Conservation (phyloP, 2,113 vertebrate species). For the Syngnathus scovelli region DNA sequence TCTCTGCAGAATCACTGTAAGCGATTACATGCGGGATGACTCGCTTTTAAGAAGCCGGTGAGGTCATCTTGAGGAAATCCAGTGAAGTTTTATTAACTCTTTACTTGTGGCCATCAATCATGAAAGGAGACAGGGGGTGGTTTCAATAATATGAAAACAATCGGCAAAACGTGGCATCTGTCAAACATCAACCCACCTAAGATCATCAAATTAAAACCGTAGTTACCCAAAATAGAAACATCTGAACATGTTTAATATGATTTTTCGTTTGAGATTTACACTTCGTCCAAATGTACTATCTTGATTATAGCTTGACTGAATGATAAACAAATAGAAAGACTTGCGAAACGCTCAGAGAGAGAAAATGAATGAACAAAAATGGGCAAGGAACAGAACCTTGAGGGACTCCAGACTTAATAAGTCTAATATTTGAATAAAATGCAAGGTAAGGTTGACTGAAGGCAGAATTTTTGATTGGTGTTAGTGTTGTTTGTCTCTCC, state of each 20-base stretch:
- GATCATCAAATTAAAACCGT: background rate
- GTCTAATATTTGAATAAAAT: background rate
- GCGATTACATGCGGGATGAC: background rate
- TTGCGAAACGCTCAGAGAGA: background rate
- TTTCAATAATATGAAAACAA: background rate
- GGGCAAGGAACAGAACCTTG: background rate
- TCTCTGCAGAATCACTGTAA: conserved; percentile 1
- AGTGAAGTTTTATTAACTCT: background rate
- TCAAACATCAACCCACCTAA: background rate
- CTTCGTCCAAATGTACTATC: background rate
- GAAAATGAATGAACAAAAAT: background rate
- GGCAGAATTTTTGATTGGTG: background rate
- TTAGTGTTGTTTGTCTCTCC: background rate
- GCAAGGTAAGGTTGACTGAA: background rate
- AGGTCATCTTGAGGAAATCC: background rate
- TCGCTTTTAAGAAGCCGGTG: background rate
- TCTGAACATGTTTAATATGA: background rate
- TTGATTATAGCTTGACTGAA: no score
- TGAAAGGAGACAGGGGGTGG: background rate
- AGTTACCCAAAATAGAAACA: background rate
- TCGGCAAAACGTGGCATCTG: background rate
- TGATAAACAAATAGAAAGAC: background rate
- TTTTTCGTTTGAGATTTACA: background rate
- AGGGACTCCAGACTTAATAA: background rate
- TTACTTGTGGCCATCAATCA: background rate